Evolutionary conservation across 1,140 invertebrate species (phyloP).

Genomic region (Tetramorium simillimum): DNA sequence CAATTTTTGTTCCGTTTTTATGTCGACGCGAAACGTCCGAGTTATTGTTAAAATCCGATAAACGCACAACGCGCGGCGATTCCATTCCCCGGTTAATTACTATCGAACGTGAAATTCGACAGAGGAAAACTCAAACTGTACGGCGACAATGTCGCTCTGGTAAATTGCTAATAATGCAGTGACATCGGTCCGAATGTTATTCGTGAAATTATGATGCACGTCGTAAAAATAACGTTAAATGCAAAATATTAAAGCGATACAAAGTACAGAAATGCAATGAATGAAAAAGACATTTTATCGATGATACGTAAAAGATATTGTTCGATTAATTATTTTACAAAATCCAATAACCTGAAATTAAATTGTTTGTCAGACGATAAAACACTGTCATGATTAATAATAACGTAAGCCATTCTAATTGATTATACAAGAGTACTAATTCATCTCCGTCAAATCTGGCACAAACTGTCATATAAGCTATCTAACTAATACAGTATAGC

Average conservation of each 20-base stretch:
- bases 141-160: conserved; percentile 1
- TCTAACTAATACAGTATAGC: neutral
- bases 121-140: conserved; percentile 22
- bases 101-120: conserved; percentile 47
- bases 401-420: neutral
- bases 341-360: neutral
- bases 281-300: conserved; percentile 14
- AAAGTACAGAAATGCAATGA: neutral
- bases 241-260: conserved; percentile 34
- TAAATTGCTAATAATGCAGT: conserved; percentile 54
- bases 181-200: conserved; percentile 19
- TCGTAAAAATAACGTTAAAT: conserved; percentile 33
- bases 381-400: conserved; percentile 2
- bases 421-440: conserved; percentile 30
- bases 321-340: conserved; percentile 5
- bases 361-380: neutral
- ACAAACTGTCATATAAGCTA: conserved; percentile 15
- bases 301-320: neutral
- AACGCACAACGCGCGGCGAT: conserved; percentile 45
- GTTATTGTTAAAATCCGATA: conserved; percentile 59
- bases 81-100: conserved; percentile 49
- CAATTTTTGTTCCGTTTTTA: conserved; percentile 30
- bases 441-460: neutral
- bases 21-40: conserved; percentile 27
- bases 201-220: conserved; percentile 26